Evolutionary conservation across 2,113 vertebrate genomes (phyloP), one percentile per base, ranked within the genome.

Genomic region (Lutjanus erythropterus): DNA sequence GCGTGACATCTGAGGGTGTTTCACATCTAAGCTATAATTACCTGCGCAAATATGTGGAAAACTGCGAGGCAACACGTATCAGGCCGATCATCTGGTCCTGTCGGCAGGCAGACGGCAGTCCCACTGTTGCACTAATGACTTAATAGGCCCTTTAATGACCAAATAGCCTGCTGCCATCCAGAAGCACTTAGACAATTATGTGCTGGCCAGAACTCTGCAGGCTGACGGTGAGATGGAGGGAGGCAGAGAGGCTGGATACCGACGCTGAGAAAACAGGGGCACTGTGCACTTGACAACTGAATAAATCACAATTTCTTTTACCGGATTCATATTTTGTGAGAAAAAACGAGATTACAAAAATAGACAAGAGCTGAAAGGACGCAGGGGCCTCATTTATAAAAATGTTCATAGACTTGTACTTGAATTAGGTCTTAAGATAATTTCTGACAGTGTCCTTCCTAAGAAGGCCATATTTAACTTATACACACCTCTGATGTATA

Each of bases 111-210:
- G 86, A 90, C 84, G 85, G 91, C 87, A 75, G 92, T 91, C 91
- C 90, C 86, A 87, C 89, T 86, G 85, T 90, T 86, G 79, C 90
- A 80, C 88, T 95, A 95, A 95, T 94, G 86, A 95, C 93, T 94
- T 95, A 94, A 94, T 94, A 91, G 92, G 77, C 79, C 88, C 74
- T 83, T 93, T 93, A 95, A 95, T 94, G 91, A 95, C 94, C 94
- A 94, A 95, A 95, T 94, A 94, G 91, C 86, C 89, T 69, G 79
- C 90, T 91, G 92, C 92, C 93, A 93, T 94, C 93, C 92, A 94
- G 90, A 94, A 94, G 84, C 93, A 94, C 92, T 95, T 94, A 93
- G 89, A 91, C 89, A 92, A 94, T 95, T 94, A 94, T 80, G 78
- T 16, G 87, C 87, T 83, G 90, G 93, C 93, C 89, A 89, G 89